Evolutionary conservation across 2,797 vertebrate genomes (phyloP).

Genomic region (Ispidina picta): DNA sequence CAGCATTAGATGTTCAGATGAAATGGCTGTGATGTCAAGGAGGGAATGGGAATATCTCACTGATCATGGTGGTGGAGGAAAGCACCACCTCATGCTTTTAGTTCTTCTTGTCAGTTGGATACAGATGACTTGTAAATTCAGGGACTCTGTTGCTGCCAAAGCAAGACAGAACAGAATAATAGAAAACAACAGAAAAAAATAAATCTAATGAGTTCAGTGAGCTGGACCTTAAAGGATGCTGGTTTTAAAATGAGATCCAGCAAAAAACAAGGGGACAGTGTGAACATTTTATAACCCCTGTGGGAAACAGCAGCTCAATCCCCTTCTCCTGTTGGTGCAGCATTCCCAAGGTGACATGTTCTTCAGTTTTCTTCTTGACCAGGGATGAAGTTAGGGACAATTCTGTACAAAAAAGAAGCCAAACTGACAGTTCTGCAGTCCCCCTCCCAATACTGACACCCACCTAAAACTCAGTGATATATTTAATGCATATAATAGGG

Average conservation of each 20-base stretch:
- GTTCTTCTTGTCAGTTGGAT: neutral
- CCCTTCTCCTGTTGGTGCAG: neutral
- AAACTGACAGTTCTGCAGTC: neutral
- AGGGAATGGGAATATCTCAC: neutral
- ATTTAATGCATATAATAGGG: neutral
- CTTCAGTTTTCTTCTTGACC: neutral
- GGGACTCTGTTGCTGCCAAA: neutral
- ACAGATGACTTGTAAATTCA: neutral
- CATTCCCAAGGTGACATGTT: neutral
- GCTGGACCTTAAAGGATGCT: neutral
- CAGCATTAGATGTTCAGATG: neutral
- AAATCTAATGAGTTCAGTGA: accelerated
- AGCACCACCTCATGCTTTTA: neutral
- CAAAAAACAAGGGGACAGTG: neutral
- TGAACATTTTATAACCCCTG: neutral
- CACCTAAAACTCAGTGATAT: neutral
- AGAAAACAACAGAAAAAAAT: neutral
- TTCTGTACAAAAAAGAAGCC: neutral
- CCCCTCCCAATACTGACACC: neutral
- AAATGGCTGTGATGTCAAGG: neutral
- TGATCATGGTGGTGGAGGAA: neutral
- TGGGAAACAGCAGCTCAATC: neutral
- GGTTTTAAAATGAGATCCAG: neutral
- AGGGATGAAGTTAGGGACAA: neutral
- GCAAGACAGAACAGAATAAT: neutral